Evolutionary conservation across 2,797 vertebrate genomes (phyloP).

Genomic region (Neostethus bicornis): DNA sequence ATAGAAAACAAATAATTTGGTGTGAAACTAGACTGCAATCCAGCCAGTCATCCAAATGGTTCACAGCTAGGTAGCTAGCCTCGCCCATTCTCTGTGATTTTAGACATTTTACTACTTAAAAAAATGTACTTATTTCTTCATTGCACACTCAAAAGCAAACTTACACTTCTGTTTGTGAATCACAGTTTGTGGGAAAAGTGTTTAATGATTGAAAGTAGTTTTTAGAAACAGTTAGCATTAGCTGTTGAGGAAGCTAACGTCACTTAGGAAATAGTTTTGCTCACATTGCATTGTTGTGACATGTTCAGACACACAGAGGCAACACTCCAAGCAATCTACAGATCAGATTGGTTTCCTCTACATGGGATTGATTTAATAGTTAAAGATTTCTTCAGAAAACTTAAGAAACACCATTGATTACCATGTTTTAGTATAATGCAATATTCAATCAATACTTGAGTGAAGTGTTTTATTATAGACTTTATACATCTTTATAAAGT

Average conservation of each 20-base stretch:
- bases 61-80: slow-evolving; percentile 59
- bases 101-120: too few relatives aligned
- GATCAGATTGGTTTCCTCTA: too few relatives aligned
- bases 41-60: slow-evolving; percentile 41
- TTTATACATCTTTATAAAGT: too few relatives aligned
- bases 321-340: too few relatives aligned
- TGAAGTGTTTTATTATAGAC: neutral
- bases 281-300: slow-evolving; percentile 71
- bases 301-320: slow-evolving; percentile 58
- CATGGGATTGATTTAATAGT: neutral
- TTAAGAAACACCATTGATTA: too few relatives aligned
- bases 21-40: slow-evolving; percentile 1
- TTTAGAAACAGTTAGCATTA: slow-evolving; percentile 5
- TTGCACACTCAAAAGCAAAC: fast-evolving
- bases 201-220: too few relatives aligned
- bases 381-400: neutral
- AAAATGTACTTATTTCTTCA: too few relatives aligned
- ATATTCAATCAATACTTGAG: neutral
- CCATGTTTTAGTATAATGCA: too few relatives aligned
- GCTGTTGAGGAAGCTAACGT: slow-evolving; percentile 38
- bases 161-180: fast-evolving
- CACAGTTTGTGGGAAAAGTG: fast-evolving
- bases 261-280: slow-evolving; percentile 54
- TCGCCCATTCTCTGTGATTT: slow-evolving; percentile 67
- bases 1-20: neutral